phyloP scores from a whole-genome alignment of 35 echinoderm and acorn worm genomes.

The Apostichopus parvimensis region DNA sequence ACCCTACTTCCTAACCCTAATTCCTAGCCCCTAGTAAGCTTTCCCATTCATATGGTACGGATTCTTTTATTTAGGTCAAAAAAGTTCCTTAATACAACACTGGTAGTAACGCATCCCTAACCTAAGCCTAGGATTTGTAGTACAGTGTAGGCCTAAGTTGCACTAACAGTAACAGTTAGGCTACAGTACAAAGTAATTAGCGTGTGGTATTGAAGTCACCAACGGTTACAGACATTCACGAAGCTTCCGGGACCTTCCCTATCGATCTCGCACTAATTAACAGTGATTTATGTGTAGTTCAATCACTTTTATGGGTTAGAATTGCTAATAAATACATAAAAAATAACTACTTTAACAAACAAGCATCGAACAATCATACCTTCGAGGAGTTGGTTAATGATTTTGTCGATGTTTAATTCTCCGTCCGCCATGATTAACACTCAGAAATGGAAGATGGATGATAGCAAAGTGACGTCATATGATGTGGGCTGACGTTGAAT shows the following conservation, averaged over 20 bases:
- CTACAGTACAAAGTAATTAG: neutral
- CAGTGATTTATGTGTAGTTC: neutral
- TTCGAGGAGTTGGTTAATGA: conserved; percentile 86
- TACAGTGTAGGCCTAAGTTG: neutral
- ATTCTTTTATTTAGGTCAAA: too few species aligned
- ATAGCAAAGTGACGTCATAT: neutral
- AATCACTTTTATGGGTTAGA: too few species aligned
- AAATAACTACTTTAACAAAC: too few species aligned
- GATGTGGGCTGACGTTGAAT: neutral
- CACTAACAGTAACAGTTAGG: neutral
- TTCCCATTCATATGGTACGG: too few species aligned
- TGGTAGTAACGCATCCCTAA: too few species aligned
- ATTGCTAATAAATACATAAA: too few species aligned
- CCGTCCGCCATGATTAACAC: conserved; percentile 79
- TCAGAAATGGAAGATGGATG: neutral
- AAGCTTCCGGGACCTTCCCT: neutral
- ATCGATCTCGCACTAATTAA: neutral
- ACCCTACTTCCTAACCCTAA: too few species aligned
- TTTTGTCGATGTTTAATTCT: conserved; percentile 84
- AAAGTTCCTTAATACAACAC: too few species aligned
- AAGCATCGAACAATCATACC: conserved; percentile 35
- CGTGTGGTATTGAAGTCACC: neutral
- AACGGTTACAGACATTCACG: neutral
- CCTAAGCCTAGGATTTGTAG: too few species aligned
- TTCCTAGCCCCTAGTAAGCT: too few species aligned